Conservation (phyloP, 2,888 invertebrate genomes). For the Gastrophysa polygoni region DNA sequence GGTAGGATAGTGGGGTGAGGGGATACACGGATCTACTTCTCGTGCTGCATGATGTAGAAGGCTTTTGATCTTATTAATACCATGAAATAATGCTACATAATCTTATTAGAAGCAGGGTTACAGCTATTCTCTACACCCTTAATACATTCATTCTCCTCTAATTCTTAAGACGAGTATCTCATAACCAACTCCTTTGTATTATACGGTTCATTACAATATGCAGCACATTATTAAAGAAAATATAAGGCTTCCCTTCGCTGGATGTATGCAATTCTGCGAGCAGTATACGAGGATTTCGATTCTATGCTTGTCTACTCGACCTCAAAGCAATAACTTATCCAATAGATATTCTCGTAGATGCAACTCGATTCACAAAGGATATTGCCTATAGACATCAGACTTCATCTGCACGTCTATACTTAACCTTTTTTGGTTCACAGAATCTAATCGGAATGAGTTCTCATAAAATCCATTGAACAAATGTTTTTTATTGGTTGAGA, state of each 20-base stretch:
- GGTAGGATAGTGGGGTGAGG: conserved; percentile 14
- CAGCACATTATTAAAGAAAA: conserved; percentile 33
- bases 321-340: too few species aligned
- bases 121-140: conserved; percentile 62
- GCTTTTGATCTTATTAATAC: conserved; percentile 79
- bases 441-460: too few species aligned
- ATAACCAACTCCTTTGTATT: conserved; percentile 37
- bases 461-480: too few species aligned
- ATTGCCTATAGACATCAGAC: too few species aligned
- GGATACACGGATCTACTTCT: conserved; percentile 29
- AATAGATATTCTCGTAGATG: not conserved
- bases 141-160: conserved; percentile 59
- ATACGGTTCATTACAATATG: conserved; percentile 36
- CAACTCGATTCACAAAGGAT: not conserved
- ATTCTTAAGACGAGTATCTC: conserved; percentile 56
- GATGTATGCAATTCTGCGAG: conserved; percentile 7
- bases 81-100: conserved; percentile 78
- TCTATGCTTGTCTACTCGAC: too few species aligned
- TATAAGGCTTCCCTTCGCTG: conserved; percentile 28
- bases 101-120: conserved; percentile 78
- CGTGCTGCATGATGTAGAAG: conserved; percentile 66
- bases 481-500: too few species aligned
- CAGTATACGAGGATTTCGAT: not conserved
- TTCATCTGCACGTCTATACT: too few species aligned
- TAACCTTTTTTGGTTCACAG: too few species aligned